phyloP scores from a whole-genome alignment of 2,797 vertebrate genomes.

The Numenius phaeopus region DNA sequence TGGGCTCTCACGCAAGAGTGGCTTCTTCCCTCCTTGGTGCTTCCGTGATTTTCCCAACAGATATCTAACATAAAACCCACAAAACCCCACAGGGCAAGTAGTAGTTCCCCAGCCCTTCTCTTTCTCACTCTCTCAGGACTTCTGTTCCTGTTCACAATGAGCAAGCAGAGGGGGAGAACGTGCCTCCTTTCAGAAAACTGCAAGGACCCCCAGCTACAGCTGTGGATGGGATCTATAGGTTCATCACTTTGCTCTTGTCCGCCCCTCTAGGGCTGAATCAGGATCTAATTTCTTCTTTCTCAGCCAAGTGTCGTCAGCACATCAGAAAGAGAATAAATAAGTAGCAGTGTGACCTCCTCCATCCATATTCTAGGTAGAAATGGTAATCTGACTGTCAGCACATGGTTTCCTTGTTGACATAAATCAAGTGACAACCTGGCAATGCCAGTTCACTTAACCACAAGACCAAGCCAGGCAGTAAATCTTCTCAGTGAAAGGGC shows the following conservation, averaged over 20 bases:
- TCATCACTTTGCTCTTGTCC: neutral
- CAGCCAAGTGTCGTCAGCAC: neutral
- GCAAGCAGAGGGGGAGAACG: neutral
- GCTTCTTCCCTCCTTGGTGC: neutral
- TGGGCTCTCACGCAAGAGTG: accelerated
- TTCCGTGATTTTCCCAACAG: neutral
- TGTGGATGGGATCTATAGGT: neutral
- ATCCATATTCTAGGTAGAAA: neutral
- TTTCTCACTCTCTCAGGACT: neutral
- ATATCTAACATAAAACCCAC: neutral
- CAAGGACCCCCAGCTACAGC: neutral
- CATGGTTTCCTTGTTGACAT: neutral
- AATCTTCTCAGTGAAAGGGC: neutral
- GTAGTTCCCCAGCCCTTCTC: neutral
- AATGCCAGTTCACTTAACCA: neutral
- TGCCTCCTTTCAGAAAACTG: accelerated
- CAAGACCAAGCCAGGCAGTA: neutral
- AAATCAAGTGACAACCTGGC: neutral
- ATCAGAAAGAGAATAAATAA: neutral
- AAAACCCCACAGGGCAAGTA: neutral
- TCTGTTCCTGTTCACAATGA: neutral
- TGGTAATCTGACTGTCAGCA: neutral
- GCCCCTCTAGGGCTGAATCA: neutral
- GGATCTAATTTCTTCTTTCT: neutral
- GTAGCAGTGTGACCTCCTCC: neutral